These are phyloP conservation scores for Trematomus loennbergii DNA, from an alignment of 2,113 vertebrate species.

Conservation along the genomic window DNA sequence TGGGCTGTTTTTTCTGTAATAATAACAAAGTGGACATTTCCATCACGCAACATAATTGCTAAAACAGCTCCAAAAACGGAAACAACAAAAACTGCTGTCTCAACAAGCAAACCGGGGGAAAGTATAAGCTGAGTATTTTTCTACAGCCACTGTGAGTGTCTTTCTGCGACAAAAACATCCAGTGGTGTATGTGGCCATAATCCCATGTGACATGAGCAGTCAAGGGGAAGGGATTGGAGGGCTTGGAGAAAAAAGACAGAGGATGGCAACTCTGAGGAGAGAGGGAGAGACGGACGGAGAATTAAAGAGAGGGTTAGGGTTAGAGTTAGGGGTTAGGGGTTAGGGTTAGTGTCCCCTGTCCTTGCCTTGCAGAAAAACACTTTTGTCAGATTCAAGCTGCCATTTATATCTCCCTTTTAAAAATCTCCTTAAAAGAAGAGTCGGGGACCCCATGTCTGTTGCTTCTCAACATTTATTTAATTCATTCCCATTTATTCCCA, in stretches of 20 bases:
- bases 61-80: constrained; percentile 16
- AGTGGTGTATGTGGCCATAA: constrained; percentile 72
- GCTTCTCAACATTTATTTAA: constrained; percentile 25
- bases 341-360: too few species aligned
- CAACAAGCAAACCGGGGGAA: constrained; percentile 35
- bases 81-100: constrained; percentile 56
- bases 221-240: constrained; percentile 75
- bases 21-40: constrained; percentile 33
- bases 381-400: constrained; percentile 26
- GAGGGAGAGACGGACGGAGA: constrained; percentile 37
- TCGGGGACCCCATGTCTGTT: neutral
- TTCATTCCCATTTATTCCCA: constrained; percentile 19
- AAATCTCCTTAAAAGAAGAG: constrained; percentile 31
- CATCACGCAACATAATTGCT: constrained; percentile 14
- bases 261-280: constrained; percentile 49
- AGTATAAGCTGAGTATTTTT: constrained; percentile 52
- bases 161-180: constrained; percentile 70
- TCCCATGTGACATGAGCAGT: constrained; percentile 79
- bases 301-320: constrained; percentile 42
- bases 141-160: constrained; percentile 51
- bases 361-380: constrained; percentile 30
- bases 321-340: too few species aligned
- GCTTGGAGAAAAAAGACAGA: constrained; percentile 68
- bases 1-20: constrained; percentile 5
- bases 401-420: constrained; percentile 48